Conservation (phyloP, 2,888 invertebrate genomes). For the Gymnocheta viridis region DNA sequence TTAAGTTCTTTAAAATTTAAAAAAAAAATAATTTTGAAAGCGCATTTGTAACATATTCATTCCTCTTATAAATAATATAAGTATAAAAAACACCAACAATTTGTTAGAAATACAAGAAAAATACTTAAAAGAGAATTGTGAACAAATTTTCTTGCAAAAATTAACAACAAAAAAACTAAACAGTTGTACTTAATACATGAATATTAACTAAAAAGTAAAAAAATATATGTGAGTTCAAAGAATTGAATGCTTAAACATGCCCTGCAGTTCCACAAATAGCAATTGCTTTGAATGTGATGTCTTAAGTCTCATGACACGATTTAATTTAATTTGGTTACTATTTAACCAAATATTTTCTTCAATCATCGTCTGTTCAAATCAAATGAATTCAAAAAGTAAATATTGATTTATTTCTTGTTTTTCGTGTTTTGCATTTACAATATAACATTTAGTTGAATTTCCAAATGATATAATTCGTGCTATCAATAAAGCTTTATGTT, state of each 20-base stretch:
- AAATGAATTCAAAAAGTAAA: too few species aligned
- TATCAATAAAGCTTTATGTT: too few species aligned
- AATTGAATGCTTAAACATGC: neutral
- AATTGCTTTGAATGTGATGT: neutral
- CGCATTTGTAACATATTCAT: neutral
- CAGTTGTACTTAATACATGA: slow-evolving; percentile 10
- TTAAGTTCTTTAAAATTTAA: neutral
- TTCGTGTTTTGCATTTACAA: too few species aligned
- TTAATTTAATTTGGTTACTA: too few species aligned
- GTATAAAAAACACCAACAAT: neutral
- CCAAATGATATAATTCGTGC: too few species aligned
- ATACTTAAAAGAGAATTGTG: slow-evolving; percentile 8
- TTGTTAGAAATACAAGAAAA: neutral
- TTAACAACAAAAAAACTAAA: neutral
- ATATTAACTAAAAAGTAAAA: neutral
- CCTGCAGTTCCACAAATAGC: neutral
- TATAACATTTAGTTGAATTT: too few species aligned
- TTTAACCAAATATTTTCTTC: too few species aligned
- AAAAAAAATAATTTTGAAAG: neutral
- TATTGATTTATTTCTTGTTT: too few species aligned
- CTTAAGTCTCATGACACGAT: neutral
- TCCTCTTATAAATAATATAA: neutral
- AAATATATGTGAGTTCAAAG: neutral
- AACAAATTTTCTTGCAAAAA: slow-evolving; percentile 15
- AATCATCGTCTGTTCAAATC: too few species aligned